Evolutionary conservation across 2,888 invertebrate genomes (phyloP).

Genomic region (Crematogaster levior): DNA sequence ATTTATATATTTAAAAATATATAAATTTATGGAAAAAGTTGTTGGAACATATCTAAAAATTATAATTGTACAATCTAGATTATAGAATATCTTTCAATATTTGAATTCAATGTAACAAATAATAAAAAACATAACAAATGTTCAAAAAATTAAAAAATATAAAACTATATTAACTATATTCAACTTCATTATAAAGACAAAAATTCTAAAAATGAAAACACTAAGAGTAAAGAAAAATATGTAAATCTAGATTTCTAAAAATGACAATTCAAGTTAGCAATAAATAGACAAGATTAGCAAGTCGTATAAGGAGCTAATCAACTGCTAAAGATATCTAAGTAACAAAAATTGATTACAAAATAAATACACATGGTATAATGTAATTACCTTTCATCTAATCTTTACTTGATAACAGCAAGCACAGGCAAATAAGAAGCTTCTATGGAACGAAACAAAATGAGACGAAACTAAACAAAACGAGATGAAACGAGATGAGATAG

Average conservation of each 20-base stretch:
- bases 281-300: conserved; percentile 5
- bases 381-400: conserved; percentile 80
- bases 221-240: not conserved
- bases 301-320: conserved; percentile 11
- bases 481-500: not conserved
- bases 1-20: not conserved
- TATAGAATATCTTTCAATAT: not conserved
- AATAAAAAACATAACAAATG: too few relatives aligned
- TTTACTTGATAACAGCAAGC: conserved; percentile 59
- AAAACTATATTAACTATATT: not conserved
- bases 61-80: not conserved
- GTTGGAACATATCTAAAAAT: not conserved
- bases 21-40: not conserved
- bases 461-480: not conserved
- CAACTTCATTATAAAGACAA: not conserved
- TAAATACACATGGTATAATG: conserved; percentile 36
- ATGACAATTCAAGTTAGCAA: not conserved
- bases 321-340: not conserved
- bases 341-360: conserved; percentile 1
- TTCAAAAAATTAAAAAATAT: not conserved
- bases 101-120: too few relatives aligned
- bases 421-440: conserved; percentile 49
- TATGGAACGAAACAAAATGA: conserved; percentile 4
- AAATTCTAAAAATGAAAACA: not conserved
- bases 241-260: not conserved